Conservation (phyloP, 2,797 vertebrate genomes). For the Lycodopsis pacificus region DNA sequence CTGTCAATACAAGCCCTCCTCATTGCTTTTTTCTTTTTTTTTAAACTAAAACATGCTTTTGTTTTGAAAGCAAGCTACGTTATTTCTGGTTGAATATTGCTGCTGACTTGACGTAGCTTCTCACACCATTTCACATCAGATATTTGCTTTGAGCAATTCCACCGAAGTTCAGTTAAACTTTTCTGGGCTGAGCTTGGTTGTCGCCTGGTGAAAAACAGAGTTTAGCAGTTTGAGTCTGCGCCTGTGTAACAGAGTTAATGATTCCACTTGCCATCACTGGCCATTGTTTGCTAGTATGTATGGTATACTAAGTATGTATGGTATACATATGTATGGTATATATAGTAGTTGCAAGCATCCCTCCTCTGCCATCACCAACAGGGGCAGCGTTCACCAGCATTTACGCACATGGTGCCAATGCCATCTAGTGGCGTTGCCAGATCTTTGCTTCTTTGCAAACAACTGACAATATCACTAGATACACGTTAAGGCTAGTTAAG, state of each 20-base stretch:
- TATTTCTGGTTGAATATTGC: background rate
- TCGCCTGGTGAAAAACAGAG: background rate
- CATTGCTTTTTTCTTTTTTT: background rate
- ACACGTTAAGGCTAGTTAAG: too few species aligned
- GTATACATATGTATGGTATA: too few species aligned
- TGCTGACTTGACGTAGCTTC: background rate
- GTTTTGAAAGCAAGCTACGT: slow-evolving; percentile 5
- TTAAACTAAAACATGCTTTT: background rate
- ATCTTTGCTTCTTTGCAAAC: background rate
- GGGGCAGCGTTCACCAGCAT: background rate
- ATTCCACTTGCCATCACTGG: too few species aligned
- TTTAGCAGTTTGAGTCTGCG: background rate
- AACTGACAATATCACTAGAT: background rate
- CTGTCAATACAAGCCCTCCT: background rate
- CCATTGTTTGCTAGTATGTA: too few species aligned
- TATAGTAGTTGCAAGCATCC: background rate
- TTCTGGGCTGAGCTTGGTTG: background rate
- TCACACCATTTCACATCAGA: background rate
- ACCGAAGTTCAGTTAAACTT: background rate
- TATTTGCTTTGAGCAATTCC: background rate
- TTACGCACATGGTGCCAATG: slow-evolving; percentile 15
- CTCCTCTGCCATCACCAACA: background rate
- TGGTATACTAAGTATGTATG: too few species aligned
- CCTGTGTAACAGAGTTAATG: too few species aligned
- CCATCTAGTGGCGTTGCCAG: slow-evolving; percentile 61